Evolutionary conservation across 2,888 invertebrate species (phyloP).

Genomic region (Amphipoea oculea): DNA sequence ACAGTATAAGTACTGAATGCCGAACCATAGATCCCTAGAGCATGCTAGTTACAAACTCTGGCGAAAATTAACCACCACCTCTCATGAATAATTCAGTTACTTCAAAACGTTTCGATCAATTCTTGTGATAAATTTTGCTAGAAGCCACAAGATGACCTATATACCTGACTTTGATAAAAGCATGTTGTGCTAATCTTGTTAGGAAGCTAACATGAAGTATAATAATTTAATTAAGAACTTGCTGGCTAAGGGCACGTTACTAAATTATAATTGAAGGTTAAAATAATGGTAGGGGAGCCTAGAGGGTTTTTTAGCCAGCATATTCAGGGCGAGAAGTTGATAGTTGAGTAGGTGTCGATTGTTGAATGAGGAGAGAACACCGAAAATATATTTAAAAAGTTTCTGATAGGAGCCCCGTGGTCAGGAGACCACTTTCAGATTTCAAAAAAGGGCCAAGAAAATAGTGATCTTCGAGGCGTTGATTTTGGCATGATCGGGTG

Average conservation of each 20-base stretch:
- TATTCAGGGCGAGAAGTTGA: too few species aligned
- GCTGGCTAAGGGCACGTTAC: not conserved
- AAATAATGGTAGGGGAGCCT: too few species aligned
- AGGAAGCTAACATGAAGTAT: not conserved
- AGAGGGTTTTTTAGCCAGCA: too few species aligned
- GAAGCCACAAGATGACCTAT: conserved; percentile 11
- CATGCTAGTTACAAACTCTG: conserved; percentile 62
- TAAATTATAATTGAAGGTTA: not conserved
- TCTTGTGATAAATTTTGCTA: conserved; percentile 46
- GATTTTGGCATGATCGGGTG: too few species aligned
- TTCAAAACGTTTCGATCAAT: conserved; percentile 60
- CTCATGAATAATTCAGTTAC: conserved; percentile 66
- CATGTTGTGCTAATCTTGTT: not conserved
- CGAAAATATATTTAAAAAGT: too few species aligned
- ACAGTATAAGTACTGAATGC: conserved; percentile 44
- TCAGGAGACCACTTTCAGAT: too few species aligned
- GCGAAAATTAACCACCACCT: conserved; percentile 63
- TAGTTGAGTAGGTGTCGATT: too few species aligned
- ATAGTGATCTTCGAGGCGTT: too few species aligned
- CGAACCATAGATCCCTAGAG: conserved; percentile 58
- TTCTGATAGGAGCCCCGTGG: too few species aligned
- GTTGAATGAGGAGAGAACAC: too few species aligned
- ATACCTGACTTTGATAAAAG: not conserved
- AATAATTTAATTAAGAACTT: not conserved
- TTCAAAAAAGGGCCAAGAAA: too few species aligned